Conservation (phyloP, 2,888 invertebrate genomes). For the Alsophila aescularia region DNA sequence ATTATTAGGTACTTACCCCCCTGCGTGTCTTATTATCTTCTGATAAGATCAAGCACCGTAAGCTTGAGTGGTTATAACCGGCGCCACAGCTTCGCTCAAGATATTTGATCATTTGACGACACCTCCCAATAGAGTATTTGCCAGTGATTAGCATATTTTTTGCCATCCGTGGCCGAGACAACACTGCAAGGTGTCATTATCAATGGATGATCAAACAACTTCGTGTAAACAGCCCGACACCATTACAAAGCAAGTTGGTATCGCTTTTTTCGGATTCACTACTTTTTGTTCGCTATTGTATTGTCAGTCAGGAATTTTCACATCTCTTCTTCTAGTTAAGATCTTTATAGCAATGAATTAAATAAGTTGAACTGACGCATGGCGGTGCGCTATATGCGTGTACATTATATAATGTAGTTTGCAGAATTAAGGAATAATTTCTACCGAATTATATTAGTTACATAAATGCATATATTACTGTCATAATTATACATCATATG, state of each 20-base stretch:
- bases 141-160: constrained; percentile 65
- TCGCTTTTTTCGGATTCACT: not conserved
- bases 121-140: constrained; percentile 41
- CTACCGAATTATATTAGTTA: too few relatives aligned
- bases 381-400: too few relatives aligned
- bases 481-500: too few relatives aligned
- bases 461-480: too few relatives aligned
- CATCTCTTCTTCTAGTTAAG: not conserved
- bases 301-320: not conserved
- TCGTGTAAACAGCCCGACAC: constrained; percentile 3
- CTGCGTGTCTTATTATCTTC: not conserved
- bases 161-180: constrained; percentile 33
- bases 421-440: too few relatives aligned
- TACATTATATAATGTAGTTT: too few relatives aligned
- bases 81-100: constrained; percentile 1
- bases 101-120: constrained; percentile 4
- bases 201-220: constrained; percentile 1
- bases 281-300: not conserved
- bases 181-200: constrained; percentile 9
- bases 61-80: constrained; percentile 2
- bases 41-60: constrained; percentile 2
- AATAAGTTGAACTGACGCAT: too few relatives aligned
- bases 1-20: too few relatives aligned
- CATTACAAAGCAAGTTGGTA: not conserved
- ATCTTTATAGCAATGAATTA: too few relatives aligned